A percentile compares a stretch with the other conserved stretches of the same genome.
Conservation (phyloP, 1,140 invertebrate genomes). For the Pseudomyrmex sp. region DNA sequence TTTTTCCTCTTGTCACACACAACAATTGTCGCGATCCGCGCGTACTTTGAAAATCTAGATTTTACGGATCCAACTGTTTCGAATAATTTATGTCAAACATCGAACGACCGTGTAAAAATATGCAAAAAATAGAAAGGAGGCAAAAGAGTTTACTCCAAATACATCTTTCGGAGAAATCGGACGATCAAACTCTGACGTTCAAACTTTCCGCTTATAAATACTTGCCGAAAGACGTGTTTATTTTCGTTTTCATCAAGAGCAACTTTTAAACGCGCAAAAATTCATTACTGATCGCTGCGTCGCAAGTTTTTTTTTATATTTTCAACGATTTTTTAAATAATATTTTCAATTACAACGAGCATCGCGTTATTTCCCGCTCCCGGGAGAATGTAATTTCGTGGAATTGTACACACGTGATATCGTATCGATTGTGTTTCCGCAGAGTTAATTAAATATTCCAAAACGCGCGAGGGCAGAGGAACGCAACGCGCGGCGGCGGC, state of each 20-base stretch:
- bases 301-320: background rate
- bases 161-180: background rate
- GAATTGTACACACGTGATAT: background rate
- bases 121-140: background rate
- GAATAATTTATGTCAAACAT: too few relatives aligned
- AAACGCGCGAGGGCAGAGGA: background rate
- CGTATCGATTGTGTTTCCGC: background rate
- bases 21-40: background rate
- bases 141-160: background rate
- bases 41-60: background rate
- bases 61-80: too few relatives aligned
- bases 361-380: too few relatives aligned
- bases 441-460: conserved; percentile 23
- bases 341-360: too few relatives aligned
- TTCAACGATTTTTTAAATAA: background rate
- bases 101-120: background rate
- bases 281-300: background rate
- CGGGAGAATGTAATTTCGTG: background rate
- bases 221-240: too few relatives aligned
- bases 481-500: background rate
- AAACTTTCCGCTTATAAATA: background rate
- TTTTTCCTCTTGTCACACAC: too few relatives aligned
- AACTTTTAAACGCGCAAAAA: background rate
- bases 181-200: background rate
- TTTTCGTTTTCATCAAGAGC: too few relatives aligned